These are phyloP conservation scores for Coenobita brevimanus DNA, from an alignment of 1,140 invertebrate species.

Conservation along the genomic window DNA sequence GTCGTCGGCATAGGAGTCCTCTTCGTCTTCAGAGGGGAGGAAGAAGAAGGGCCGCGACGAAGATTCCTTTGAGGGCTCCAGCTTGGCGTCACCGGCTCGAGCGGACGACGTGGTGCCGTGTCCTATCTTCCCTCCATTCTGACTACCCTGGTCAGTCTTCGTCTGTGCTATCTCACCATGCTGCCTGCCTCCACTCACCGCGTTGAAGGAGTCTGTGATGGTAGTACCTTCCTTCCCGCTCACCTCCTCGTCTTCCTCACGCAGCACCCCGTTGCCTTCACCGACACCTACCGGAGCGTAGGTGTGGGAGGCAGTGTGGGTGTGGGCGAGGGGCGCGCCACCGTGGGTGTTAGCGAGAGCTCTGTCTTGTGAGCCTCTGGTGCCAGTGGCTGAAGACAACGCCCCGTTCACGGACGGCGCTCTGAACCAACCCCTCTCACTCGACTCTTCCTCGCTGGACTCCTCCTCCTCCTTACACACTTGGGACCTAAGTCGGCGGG, in stretches of 20 bases:
- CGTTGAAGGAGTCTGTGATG: slow-evolving; percentile 14
- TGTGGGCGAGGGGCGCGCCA: slow-evolving; percentile 37
- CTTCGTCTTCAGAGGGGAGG: slow-evolving; percentile 57
- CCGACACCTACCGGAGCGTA: slow-evolving; percentile 12
- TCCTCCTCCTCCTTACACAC: background rate
- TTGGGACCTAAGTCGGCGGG: slow-evolving; percentile 41
- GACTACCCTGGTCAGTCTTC: background rate
- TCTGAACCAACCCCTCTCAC: too few relatives aligned
- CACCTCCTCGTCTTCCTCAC: background rate
- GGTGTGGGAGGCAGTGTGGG: slow-evolving; percentile 2
- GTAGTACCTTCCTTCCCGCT: slow-evolving; percentile 1
- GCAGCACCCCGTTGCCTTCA: background rate
- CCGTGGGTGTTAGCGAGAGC: slow-evolving; percentile 23
- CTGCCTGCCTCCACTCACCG: background rate
- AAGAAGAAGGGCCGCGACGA: slow-evolving; percentile 36
- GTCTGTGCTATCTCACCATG: slow-evolving; percentile 37
- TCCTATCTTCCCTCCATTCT: slow-evolving; percentile 52
- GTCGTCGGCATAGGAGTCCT: slow-evolving; percentile 10
- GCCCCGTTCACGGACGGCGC: too few relatives aligned
- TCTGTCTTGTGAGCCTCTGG: background rate
- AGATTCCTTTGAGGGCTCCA: slow-evolving; percentile 45
- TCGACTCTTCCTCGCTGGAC: too few relatives aligned
- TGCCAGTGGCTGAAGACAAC: background rate
- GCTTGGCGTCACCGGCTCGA: background rate
- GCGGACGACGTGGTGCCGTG: background rate